Base-by-base conservation (phyloP, 64 coral and sea anemone genomes). In the Porites australiensis region DNA sequence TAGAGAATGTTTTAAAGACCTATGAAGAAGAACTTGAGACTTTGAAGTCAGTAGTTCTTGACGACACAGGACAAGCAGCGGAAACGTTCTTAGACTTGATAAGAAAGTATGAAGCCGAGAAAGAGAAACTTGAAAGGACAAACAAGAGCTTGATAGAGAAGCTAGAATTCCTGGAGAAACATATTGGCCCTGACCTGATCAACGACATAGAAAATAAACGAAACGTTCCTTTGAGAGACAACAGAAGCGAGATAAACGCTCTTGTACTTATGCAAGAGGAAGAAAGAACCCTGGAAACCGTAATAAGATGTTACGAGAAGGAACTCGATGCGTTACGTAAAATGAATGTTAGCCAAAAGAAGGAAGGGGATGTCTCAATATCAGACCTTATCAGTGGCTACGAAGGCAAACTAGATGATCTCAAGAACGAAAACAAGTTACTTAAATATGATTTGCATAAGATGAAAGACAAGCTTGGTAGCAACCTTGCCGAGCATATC, bases 371-470 rank as follows among this genome's bases (percentile, higher is more conserved):
- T 8, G 50, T 67, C 7, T 63, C 88, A 13, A 64, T 69, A 68
- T 79, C 75, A 50, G 77, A 94, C 14, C 83, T 90, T 23, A 50
- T 90, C 8, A 59, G 74, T 14, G 85, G 66, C 13, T 94, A 90
- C 79, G 88, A 94, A 79, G 64, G 18, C 18, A 45, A 74, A 72
- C 50, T 91, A 6, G 68, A 83, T 64, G 52, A 74, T 11, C 53
- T 82, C 47, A 59, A 82, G 63, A 50, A 23, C 63, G 77, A 82
- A 21, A 75, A 19, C 6, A 62, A 94, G 2, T 51, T 27, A 59
- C 50, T 75, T 18, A 62, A 75, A 60, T 18, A 12, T 45, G 12
- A 37, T 48, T 88, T 47, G 10, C 21, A 61, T 44, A 3, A 8
- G 4, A 48, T 88, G 50, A 16, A 13, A 11, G 86, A 88, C 50